Evolutionary conservation across 2,113 vertebrate genomes (phyloP), one percentile per base, ranked within the genome.

Genomic region (Oceanites oceanicus): DNA sequence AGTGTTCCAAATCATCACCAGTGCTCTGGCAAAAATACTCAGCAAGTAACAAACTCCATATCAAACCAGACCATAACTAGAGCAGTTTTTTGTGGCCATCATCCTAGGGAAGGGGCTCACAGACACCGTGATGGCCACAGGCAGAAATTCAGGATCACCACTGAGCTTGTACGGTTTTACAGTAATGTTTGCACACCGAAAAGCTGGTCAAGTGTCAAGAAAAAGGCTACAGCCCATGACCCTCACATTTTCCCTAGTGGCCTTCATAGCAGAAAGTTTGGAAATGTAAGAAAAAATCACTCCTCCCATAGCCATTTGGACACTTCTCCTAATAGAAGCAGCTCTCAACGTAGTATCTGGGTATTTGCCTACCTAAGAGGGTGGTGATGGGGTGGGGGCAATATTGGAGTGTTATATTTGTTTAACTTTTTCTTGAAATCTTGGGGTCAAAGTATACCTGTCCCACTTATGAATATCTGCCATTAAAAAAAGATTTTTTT

Each of bases 381-480:
- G 3, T 47, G 22, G 2, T 34, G 18, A 47, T 56, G 23, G 3
- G 3, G 4, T 44, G 38, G 0, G 5, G 42, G 36, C 22, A 61
- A 65, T 66, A 53, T 3, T 53, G 11, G 5, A n/a, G 6, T 44
- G 12, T 19, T 56, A 2, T 3, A 1, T 1, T 4, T 13, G 45
- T 55, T 74, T 22, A 50, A 36, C 3, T 58, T 88, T 62, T 71
- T 32, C 40, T 82, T 65, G 30, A 67, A 68, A 75, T 23, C 8
- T 49, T 42, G 11, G 5, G 9, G 4, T 83, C 38, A 55, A 74
- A 71, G 88, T 9, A 6, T 22, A 23, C 10, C 6, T 19, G 13
- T 63, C 23, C 20, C 6, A 18, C 14, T 82, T 61, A 44, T 1
- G 2, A 78, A 56, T 50, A 30, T 3, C 14, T 13, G 7, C 3